Conservation (phyloP, 2,113 vertebrate genomes). For the Lipophrys pholis region DNA sequence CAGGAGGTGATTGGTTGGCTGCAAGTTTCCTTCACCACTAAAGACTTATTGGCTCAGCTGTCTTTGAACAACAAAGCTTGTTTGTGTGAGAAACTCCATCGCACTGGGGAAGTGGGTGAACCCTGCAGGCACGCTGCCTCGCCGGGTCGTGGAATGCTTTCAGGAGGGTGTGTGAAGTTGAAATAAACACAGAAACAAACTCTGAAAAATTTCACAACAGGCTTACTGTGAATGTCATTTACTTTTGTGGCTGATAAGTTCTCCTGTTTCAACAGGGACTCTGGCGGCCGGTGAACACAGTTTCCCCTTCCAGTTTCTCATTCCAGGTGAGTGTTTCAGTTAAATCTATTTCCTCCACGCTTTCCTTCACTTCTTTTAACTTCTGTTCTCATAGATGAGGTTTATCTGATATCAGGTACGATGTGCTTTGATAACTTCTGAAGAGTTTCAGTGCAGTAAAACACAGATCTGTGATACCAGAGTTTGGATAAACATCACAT, state of each 20-base stretch:
- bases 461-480: too few relatives aligned
- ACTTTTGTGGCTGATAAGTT: slow-evolving; percentile 7
- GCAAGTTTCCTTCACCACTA: slow-evolving; percentile 13
- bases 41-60: background rate
- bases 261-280: slow-evolving; percentile 84
- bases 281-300: slow-evolving; percentile 90
- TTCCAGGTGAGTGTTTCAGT: slow-evolving; percentile 87
- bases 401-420: slow-evolving; percentile 33
- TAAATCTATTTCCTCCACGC: slow-evolving; percentile 6
- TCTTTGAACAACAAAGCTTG: slow-evolving; percentile 26
- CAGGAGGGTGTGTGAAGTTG: background rate
- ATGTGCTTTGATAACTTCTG: too few relatives aligned
- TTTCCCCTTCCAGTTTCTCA: slow-evolving; percentile 95
- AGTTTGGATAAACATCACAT: too few relatives aligned
- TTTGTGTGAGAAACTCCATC: slow-evolving; percentile 46
- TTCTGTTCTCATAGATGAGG: background rate
- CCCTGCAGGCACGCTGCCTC: background rate
- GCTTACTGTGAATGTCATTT: background rate
- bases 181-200: slow-evolving; percentile 2
- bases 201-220: background rate
- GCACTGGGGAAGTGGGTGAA: slow-evolving; percentile 44
- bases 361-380: background rate
- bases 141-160: slow-evolving; percentile 1
- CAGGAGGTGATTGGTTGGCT: slow-evolving; percentile 4
- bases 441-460: too few relatives aligned